Base-by-base conservation (phyloP, 2,113 vertebrate species). In the Dendropsophus ebraccatus region DNA sequence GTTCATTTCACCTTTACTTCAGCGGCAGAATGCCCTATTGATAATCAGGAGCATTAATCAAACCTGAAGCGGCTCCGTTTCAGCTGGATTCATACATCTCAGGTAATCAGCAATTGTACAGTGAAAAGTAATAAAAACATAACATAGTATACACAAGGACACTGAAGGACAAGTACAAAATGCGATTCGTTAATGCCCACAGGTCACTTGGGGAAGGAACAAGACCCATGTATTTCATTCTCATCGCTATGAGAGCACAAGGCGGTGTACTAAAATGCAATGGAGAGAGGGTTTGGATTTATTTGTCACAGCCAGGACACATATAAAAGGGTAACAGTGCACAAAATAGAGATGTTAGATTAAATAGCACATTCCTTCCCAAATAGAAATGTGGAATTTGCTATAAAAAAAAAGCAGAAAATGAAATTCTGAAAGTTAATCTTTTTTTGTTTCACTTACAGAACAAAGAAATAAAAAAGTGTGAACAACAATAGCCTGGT, bases 21-120 rank as follows among this genome's bases (percentile, higher is more conserved):
- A 54, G 17, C 9, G 50, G 52, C 30, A 47, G 75, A 65, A 11
- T 45, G 19, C 70, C 35, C 9, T 58, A 23, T 52, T 41, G 21
- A 62, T 84, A 76, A 76, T 50, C 72, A 65, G 35, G 11, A 75
- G 50, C 74, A 49, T 76, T 62, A 76, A 76, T 84, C 82, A 84
- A 76, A 62, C 82, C 41, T 74, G 54, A 47, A 74, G 52, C 50
- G 23, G 52, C 72, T 52, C 73, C 2, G 52, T n/a, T 37, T 78
- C 73, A 77, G 73, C 72, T 56, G 72, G 54, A 30, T 76, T 84
- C 72, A 47, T 76, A 60, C 58, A n/a, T 65, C 45, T 49, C 19
- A 78, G 32, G 58, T 17, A 65, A 35, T 78, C 83, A 23, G 52
- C 37, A 62, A 84, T 75, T 13, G 13, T 82, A 69, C 11, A 70